Evolutionary conservation across 2,888 invertebrate genomes (phyloP).

Genomic region (Nudaria mundana): DNA sequence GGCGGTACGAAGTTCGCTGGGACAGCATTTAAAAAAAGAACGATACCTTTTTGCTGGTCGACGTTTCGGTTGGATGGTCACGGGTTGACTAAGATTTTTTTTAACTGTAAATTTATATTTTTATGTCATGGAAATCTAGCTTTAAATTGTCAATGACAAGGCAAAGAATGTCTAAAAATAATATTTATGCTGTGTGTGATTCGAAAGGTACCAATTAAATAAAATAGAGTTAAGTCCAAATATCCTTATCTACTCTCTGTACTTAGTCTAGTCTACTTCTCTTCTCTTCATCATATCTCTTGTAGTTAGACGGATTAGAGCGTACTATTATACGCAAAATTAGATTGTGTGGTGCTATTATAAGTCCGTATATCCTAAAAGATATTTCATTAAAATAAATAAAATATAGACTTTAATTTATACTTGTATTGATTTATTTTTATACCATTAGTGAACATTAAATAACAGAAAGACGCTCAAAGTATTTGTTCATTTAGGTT

Average conservation of each 20-base stretch:
- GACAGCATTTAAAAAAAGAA: too few species aligned
- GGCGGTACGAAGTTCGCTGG: too few species aligned
- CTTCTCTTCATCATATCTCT: slow-evolving; percentile 50
- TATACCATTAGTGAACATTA: not conserved
- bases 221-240: slow-evolving; percentile 20
- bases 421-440: not conserved
- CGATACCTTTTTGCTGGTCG: too few species aligned
- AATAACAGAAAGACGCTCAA: too few species aligned
- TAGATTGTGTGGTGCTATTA: slow-evolving; percentile 68
- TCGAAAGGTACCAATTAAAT: slow-evolving; percentile 33
- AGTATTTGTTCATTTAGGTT: too few species aligned
- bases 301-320: slow-evolving; percentile 23
- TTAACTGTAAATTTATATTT: not conserved
- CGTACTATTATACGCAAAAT: slow-evolving; percentile 27
- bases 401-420: not conserved
- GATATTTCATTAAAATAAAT: not conserved
- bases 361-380: slow-evolving; percentile 33
- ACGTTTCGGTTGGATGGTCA: not conserved
- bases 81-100: not conserved
- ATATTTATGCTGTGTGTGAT: slow-evolving; percentile 14
- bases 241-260: slow-evolving; percentile 40
- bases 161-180: slow-evolving; percentile 6
- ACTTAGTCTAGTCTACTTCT: slow-evolving; percentile 31
- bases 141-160: slow-evolving; percentile 19
- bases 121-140: slow-evolving; percentile 12